Percentiles rank a stretch among this genome's conserved stretches.
phyloP scores from a whole-genome alignment of 2,888 invertebrate genomes.

The Criorhina ranunculi region DNA sequence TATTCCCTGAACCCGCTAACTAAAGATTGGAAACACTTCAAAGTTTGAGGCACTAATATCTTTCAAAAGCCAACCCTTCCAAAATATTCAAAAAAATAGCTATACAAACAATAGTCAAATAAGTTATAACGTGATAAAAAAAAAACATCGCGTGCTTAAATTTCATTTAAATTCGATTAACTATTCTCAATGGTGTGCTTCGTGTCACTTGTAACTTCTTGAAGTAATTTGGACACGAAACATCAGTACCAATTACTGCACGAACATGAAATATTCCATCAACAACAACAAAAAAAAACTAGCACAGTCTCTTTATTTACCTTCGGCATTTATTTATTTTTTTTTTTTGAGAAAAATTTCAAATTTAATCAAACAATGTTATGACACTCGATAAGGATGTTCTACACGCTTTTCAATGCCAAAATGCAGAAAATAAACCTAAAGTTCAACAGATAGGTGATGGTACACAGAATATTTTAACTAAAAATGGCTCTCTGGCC shows the following conservation, averaged over 20 bases:
- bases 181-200: not conserved
- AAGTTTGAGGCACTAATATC: too few species aligned
- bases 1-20: too few species aligned
- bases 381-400: constrained; percentile 8
- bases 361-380: constrained; percentile 23
- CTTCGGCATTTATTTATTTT: not conserved
- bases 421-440: constrained; percentile 13
- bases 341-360: not conserved
- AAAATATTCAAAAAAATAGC: not conserved
- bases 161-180: constrained; percentile 10
- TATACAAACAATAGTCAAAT: not conserved
- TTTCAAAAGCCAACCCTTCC: not conserved
- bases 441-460: constrained; percentile 24
- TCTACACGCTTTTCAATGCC: constrained; percentile 17
- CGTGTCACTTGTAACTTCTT: not conserved
- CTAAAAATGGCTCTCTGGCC: constrained; percentile 12
- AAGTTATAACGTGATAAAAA: not conserved
- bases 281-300: not conserved
- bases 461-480: constrained; percentile 34
- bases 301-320: not conserved
- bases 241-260: constrained; percentile 15
- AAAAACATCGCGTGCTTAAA: constrained; percentile 6
- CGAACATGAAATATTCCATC: not conserved
- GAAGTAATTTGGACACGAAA: constrained; percentile 1
- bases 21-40: too few species aligned